phyloP scores from a whole-genome alignment of 2,113 vertebrate genomes.

The Cyanoderma ruficeps region DNA sequence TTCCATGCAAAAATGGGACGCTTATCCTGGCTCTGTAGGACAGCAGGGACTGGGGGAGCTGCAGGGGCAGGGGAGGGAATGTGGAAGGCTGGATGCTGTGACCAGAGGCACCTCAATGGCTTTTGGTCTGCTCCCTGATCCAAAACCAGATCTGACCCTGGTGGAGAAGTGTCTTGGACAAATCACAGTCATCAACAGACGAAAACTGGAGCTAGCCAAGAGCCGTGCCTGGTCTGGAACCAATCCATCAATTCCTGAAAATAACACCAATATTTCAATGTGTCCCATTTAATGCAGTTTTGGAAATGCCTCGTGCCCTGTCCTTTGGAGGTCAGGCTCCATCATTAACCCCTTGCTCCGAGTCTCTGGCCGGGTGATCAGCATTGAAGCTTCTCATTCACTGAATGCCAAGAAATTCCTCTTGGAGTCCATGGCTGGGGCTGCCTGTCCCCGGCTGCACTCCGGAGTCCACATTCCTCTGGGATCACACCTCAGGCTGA shows the following conservation, averaged over 20 bases:
- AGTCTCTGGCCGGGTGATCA: not conserved
- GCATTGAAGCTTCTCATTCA: not conserved
- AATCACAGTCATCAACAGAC: not conserved
- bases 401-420: not conserved
- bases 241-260: not conserved
- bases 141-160: not conserved
- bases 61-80: not conserved
- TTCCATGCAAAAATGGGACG: not conserved
- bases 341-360: not conserved
- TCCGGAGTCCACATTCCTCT: not conserved
- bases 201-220: not conserved
- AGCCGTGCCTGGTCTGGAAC: not conserved
- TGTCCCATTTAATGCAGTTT: not conserved
- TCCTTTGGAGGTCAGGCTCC: not conserved
- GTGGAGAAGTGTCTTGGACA: rapidly evolving
- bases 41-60: not conserved
- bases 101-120: not conserved
- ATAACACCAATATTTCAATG: not conserved
- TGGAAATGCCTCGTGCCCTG: not conserved
- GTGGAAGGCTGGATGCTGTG: not conserved
- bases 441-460: rapidly evolving
- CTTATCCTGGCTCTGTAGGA: not conserved
- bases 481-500: not conserved
- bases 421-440: not conserved
- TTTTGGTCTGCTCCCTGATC: not conserved